Evolutionary conservation across 2,797 vertebrate genomes (phyloP).

Genomic region (Acanthornis magna): DNA sequence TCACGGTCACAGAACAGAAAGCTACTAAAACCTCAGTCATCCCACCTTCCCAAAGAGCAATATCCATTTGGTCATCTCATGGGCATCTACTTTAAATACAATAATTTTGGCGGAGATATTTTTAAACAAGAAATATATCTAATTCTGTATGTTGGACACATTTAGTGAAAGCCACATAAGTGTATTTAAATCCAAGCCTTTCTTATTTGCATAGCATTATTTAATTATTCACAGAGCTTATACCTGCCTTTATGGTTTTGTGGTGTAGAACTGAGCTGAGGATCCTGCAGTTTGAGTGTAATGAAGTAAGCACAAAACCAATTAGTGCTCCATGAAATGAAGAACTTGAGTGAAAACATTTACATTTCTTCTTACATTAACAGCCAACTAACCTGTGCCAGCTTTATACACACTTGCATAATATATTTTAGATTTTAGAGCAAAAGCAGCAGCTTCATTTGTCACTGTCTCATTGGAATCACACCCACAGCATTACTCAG

Average conservation of each 20-base stretch:
- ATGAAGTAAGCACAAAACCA: neutral
- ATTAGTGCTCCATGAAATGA: neutral
- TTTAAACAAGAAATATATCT: neutral
- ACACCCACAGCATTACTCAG: slow-evolving; percentile 4
- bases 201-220: neutral
- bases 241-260: neutral
- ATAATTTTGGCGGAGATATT: accelerated
- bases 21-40: neutral
- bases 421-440: neutral
- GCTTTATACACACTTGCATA: neutral
- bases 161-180: neutral
- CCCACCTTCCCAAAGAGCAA: neutral
- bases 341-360: neutral
- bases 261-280: neutral
- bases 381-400: neutral
- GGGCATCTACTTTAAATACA: neutral
- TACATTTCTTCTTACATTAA: neutral
- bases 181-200: neutral
- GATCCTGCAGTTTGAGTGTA: neutral
- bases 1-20: neutral
- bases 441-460: neutral
- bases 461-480: neutral
- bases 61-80: neutral
- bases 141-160: neutral
- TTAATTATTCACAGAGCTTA: neutral